Evolutionary conservation across 2,888 invertebrate species (phyloP).

Genomic region (Sarcophaga variegata): DNA sequence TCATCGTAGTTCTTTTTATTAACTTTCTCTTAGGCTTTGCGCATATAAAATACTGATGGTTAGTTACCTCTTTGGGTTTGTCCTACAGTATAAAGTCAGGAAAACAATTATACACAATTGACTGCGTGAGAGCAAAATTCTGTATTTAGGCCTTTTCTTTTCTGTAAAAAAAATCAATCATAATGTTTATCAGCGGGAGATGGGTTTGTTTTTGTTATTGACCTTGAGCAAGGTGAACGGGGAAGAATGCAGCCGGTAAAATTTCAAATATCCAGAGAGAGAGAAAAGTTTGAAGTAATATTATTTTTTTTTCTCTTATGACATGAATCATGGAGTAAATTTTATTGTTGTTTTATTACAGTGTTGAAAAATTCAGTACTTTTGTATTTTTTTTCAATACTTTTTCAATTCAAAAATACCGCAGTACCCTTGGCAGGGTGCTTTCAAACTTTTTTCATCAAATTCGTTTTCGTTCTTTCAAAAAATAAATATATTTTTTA

Average conservation of each 20-base stretch:
- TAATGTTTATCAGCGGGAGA: background rate
- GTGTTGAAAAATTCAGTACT: too few species aligned
- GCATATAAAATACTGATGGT: slow-evolving; percentile 21
- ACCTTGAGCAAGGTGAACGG: slow-evolving; percentile 72
- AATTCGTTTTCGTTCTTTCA: too few species aligned
- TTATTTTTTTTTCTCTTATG: background rate
- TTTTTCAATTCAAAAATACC: too few species aligned
- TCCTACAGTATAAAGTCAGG: background rate
- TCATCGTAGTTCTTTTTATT: background rate
- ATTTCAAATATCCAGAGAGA: slow-evolving; percentile 51
- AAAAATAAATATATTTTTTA: too few species aligned
- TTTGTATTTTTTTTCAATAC: too few species aligned
- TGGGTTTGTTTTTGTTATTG: slow-evolving; percentile 54
- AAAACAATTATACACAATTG: background rate
- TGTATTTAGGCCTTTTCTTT: background rate
- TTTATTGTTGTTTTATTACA: background rate
- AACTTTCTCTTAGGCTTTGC: slow-evolving; percentile 36
- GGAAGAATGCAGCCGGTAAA: slow-evolving; percentile 51
- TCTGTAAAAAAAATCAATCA: slow-evolving; percentile 4
- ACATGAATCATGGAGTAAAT: slow-evolving; percentile 20
- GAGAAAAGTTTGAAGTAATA: background rate
- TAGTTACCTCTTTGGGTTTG: slow-evolving; percentile 6
- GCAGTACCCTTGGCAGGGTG: too few species aligned
- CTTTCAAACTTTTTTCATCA: too few species aligned
- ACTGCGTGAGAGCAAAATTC: slow-evolving; percentile 5